Evolutionary conservation across 2,113 vertebrate genomes (phyloP).

Genomic region (Phyllostomus hastatus): DNA sequence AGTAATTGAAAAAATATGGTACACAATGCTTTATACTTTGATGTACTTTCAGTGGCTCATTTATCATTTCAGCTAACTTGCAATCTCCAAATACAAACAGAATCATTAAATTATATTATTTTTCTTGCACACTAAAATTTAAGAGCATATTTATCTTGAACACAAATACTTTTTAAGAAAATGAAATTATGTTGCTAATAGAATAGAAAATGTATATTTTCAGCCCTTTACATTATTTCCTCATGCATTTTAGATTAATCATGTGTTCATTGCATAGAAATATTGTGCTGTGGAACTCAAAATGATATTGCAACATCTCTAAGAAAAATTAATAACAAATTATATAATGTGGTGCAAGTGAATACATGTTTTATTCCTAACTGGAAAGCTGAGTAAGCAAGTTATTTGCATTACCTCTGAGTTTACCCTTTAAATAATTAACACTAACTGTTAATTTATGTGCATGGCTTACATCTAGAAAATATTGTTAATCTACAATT

Average conservation of each 20-base stretch:
- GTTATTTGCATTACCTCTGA: background rate
- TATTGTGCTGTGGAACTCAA: background rate
- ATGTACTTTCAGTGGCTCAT: background rate
- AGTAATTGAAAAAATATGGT: constrained; percentile 28
- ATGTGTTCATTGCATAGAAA: background rate
- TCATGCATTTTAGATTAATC: background rate
- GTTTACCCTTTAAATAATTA: background rate
- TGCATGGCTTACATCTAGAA: background rate
- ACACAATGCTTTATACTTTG: background rate
- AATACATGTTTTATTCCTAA: background rate
- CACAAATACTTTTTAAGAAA: background rate
- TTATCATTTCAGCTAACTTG: constrained; percentile 12
- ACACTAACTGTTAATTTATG: background rate
- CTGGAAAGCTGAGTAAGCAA: background rate
- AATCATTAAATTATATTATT: constrained; percentile 12
- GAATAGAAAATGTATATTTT: background rate
- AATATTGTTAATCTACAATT: background rate
- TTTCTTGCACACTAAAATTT: background rate
- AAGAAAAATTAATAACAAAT: background rate
- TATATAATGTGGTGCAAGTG: background rate
- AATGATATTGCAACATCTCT: background rate
- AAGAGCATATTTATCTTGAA: background rate
- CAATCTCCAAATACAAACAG: background rate
- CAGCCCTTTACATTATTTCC: background rate
- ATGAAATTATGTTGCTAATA: background rate